Conservation (phyloP, 35 echinoderm and acorn worm genomes). For the Heliocidaris erythrogramma region DNA sequence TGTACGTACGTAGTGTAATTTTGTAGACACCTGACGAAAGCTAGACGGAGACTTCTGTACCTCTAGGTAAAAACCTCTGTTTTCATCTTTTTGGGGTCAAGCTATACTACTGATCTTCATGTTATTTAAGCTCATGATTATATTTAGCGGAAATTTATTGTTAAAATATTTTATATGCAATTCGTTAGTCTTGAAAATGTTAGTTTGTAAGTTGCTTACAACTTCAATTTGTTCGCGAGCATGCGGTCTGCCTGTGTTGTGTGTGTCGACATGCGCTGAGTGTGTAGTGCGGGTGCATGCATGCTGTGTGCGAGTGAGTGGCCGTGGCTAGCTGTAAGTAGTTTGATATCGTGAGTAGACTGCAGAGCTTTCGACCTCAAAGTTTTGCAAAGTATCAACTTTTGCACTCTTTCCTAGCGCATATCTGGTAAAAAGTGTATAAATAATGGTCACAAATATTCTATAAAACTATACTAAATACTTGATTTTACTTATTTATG, state of each 20-base stretch:
- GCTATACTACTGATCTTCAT: not conserved
- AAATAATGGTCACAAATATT: not conserved
- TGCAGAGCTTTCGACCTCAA: conserved; percentile 6
- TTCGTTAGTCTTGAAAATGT: not conserved
- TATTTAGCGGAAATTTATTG: not conserved
- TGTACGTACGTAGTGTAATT: not conserved
- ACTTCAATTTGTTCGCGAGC: not conserved
- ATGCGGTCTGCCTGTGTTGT: not conserved
- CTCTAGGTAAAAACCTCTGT: not conserved
- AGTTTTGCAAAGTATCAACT: conserved; percentile 1
- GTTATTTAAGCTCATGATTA: not conserved
- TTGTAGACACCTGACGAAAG: not conserved
- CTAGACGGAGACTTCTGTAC: not conserved
- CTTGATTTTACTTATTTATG: not conserved
- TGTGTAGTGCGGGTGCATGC: not conserved
- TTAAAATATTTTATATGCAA: not conserved
- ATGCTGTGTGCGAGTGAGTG: not conserved
- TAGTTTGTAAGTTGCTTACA: not conserved
- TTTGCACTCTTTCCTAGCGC: not conserved
- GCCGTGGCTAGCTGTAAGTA: not conserved
- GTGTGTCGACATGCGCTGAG: not conserved
- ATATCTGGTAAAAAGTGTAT: not conserved
- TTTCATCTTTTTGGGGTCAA: not conserved
- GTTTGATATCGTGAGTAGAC: conserved; percentile 46
- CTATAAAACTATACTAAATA: not conserved